These are phyloP conservation scores for Manacus vitellinus DNA, from an alignment of 2,113 vertebrate genomes.

Conservation along the genomic window DNA sequence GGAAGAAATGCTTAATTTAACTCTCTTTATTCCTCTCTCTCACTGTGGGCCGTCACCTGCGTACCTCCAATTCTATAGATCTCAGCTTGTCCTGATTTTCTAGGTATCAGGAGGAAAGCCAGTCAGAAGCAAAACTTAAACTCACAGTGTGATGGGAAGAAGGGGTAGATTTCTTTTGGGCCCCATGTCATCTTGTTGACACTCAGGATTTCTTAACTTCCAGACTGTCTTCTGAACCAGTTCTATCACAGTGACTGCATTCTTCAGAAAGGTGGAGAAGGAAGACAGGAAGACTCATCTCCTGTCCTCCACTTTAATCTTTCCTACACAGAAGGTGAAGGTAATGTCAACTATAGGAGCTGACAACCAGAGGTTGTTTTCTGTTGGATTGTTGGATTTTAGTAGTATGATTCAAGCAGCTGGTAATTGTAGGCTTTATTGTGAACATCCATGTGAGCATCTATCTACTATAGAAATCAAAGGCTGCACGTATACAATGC, in stretches of 20 bases:
- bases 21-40: neutral
- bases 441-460: neutral
- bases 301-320: neutral
- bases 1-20: neutral
- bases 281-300: neutral
- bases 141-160: neutral
- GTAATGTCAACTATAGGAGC: neutral
- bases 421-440: neutral
- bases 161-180: neutral
- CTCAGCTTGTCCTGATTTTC: neutral
- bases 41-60: neutral
- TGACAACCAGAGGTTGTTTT: neutral
- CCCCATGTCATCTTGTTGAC: neutral
- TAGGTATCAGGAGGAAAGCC: neutral
- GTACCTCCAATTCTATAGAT: neutral
- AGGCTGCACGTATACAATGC: rapidly evolving
- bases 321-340: neutral
- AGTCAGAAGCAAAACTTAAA: neutral
- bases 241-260: neutral
- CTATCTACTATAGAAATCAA: neutral
- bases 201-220: neutral
- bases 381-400: neutral
- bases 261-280: neutral
- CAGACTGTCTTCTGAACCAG: neutral
- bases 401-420: neutral